A percentile compares a stretch with the other conserved stretches of the same genome.
Evolutionary conservation across 92 coral and sea anemone genomes (phyloP).

Genomic region (Chrysogorgia sp.): DNA sequence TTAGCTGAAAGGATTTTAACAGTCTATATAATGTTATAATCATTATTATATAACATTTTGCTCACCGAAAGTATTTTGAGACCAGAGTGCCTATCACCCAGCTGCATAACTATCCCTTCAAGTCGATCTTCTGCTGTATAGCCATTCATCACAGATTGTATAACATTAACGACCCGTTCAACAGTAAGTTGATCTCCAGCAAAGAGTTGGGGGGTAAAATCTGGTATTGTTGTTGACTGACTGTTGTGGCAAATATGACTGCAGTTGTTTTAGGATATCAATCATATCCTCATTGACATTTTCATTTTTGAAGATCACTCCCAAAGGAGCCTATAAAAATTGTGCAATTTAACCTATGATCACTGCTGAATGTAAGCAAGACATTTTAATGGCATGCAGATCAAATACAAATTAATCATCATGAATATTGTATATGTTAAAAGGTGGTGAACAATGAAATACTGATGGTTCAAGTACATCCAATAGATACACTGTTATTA

Average conservation of each 20-base stretch:
- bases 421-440: too few species aligned
- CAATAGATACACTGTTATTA: too few species aligned
- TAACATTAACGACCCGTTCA: slow-evolving; percentile 62
- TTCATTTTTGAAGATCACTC: slow-evolving; percentile 30
- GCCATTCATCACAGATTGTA: slow-evolving; percentile 63
- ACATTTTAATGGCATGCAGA: neutral
- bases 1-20: neutral
- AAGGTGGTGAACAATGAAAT: too few species aligned
- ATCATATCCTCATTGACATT: slow-evolving; percentile 27
- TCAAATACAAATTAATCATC: neutral
- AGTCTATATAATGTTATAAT: neutral
- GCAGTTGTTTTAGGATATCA: slow-evolving; percentile 22
- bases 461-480: too few species aligned
- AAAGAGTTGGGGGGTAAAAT: slow-evolving; percentile 52
- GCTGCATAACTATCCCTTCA: slow-evolving; percentile 64
- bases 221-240: slow-evolving; percentile 5
- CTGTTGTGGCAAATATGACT: slow-evolving; percentile 22
- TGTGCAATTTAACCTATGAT: slow-evolving; percentile 6
- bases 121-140: slow-evolving; percentile 58
- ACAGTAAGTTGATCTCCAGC: slow-evolving; percentile 65
- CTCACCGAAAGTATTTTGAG: slow-evolving; percentile 66
- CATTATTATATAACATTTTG: neutral
- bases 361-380: neutral
- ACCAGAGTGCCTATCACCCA: slow-evolving; percentile 79
- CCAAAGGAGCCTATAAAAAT: slow-evolving; percentile 30